Conservation (phyloP, 1,140 invertebrate species). For the Ooceraea biroi region DNA sequence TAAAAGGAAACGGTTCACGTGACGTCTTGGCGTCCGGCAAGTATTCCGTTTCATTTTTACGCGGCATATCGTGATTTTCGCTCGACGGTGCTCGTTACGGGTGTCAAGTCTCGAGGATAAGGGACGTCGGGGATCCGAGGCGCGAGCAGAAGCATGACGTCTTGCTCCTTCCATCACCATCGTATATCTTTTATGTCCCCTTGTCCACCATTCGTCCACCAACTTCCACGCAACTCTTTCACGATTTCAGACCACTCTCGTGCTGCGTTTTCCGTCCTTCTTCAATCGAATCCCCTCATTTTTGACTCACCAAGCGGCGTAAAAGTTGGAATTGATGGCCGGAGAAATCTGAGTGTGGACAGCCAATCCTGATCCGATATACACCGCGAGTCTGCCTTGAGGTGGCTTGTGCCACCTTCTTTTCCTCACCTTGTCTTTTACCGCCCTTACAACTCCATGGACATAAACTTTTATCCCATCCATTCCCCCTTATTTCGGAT, state of each 20-base stretch:
- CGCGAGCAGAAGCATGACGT: slow-evolving; percentile 33
- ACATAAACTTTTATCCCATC: slow-evolving; percentile 18
- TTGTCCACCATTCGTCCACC: slow-evolving; percentile 37
- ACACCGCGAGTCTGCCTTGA: not conserved
- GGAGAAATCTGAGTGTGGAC: slow-evolving; percentile 48
- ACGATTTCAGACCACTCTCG: slow-evolving; percentile 17
- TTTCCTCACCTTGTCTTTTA: slow-evolving; percentile 27
- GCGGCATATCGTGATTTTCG: slow-evolving; percentile 46
- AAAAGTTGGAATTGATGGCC: slow-evolving; percentile 50
- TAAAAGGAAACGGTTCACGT: slow-evolving; percentile 1
- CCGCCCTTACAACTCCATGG: not conserved
- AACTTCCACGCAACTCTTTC: slow-evolving; percentile 40
- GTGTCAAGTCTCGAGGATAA: slow-evolving; percentile 56
- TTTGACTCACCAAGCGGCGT: slow-evolving; percentile 14
- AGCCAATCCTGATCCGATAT: not conserved
- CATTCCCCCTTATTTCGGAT: not conserved
- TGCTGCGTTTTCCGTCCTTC: slow-evolving; percentile 18
- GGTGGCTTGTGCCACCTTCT: not conserved
- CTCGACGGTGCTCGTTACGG: slow-evolving; percentile 51
- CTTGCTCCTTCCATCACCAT: not conserved
- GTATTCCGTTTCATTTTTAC: slow-evolving; percentile 29
- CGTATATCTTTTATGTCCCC: slow-evolving; percentile 30
- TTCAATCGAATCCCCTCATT: slow-evolving; percentile 16
- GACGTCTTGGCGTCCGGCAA: not conserved
- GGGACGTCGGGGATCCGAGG: slow-evolving; percentile 39